Percentiles rank a stretch among this genome's conserved stretches.
Evolutionary conservation across 2,113 vertebrate genomes (phyloP).

Genomic region (Poicephalus meyeri): DNA sequence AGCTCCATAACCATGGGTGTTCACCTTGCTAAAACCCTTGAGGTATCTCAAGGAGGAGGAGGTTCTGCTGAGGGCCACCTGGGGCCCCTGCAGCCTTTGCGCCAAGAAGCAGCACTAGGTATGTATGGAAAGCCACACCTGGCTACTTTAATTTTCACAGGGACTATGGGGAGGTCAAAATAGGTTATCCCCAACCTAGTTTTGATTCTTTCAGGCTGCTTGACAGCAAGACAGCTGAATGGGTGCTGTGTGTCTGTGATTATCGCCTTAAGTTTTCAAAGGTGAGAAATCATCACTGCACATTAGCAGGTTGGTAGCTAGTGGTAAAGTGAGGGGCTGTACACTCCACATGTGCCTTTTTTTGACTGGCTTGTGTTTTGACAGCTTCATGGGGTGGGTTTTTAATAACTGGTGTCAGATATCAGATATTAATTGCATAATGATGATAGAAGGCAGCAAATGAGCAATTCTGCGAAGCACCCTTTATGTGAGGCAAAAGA

Average conservation of each 20-base stretch:
- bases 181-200: neutral
- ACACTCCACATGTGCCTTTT: rapidly evolving
- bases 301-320: neutral
- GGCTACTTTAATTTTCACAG: neutral
- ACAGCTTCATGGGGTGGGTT: neutral
- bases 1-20: neutral
- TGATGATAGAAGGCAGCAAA: neutral
- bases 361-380: neutral
- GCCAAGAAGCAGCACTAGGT: neutral
- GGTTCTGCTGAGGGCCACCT: neutral
- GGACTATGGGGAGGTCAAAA: rapidly evolving
- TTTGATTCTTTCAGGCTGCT: neutral
- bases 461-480: neutral
- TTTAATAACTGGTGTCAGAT: neutral
- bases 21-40: constrained; percentile 53
- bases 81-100: neutral
- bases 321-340: neutral
- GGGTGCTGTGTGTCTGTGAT: neutral
- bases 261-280: neutral
- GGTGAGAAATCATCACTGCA: neutral
- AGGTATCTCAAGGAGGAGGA: neutral
- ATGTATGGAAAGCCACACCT: neutral
- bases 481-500: neutral
- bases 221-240: neutral
- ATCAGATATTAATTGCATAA: neutral